Evolutionary conservation across 2,113 vertebrate species (phyloP), one percentile per base, ranked within the genome.

Genomic region (Charina bottae): DNA sequence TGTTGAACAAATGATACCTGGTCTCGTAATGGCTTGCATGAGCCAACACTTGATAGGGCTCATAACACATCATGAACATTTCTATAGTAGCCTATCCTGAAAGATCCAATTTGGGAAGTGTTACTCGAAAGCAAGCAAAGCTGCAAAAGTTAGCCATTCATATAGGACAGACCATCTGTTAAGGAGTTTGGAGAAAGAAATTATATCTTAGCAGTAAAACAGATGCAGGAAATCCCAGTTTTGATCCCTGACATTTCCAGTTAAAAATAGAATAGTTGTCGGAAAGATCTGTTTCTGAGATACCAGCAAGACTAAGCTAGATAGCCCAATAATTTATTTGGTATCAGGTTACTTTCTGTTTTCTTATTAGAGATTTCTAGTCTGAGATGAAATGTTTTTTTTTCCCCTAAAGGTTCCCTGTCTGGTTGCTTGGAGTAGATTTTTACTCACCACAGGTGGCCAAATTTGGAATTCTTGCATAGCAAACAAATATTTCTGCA

Each of bases 401-500:
- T 54, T 88, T n/a, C 62, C 62, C 37, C 15, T 37, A 37, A 55
- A 24, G n/a, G 9, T 33, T 89, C n/a, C 28, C 11, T 89, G 53
- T 2, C n/a, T 37, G 28, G n/a, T 72, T 53, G 49, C 88, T 49
- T 89, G 88, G 64, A 37, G 62, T 49, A 89, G n/a, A 54, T 78
- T 89, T 89, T 49, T 54, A 72, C 49, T 89, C 62, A 53, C 10
- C 60, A 89, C 15, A 89, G 88, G 49, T 89, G 28, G 49, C 60
- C 59, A 89, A 23, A 68, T 28, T 68, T 68, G 53, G 62, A 54
- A n/a, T 11, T 72, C 49, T 54, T 78, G 49, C 64, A 72, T 53
- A 68, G 15, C 46, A 72, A 53, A 85, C 23, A 85, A 53, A 85
- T 78, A 89, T 68, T 89, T 89, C n/a, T 33, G 88, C 59, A 89